These are phyloP conservation scores for Nebria brevicollis DNA, from an alignment of 2,888 invertebrate genomes.

Conservation along the genomic window DNA sequence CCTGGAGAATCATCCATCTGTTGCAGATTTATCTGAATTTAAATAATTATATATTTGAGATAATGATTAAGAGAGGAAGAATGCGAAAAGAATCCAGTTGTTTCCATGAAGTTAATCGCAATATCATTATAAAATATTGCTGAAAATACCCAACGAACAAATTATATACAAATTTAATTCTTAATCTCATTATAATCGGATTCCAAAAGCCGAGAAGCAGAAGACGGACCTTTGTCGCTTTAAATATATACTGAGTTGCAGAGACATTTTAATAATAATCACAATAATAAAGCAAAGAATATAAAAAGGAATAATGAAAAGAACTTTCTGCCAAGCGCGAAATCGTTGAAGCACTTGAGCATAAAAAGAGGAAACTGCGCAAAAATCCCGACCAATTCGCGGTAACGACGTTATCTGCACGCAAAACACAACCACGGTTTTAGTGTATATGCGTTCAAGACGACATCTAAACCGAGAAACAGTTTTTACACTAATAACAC, in stretches of 20 bases:
- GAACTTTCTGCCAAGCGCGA: not conserved
- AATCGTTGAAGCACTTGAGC: not conserved
- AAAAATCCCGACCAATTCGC: not conserved
- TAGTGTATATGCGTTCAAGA: no score
- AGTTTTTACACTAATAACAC: no score
- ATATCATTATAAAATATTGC: no score
- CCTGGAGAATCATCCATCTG: no score
- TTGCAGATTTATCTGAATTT: no score
- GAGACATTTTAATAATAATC: not conserved
- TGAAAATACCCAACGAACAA: not conserved
- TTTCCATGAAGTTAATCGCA: no score
- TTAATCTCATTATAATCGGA: conserved; percentile 1
- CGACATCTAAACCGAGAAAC: no score
- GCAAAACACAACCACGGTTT: not conserved
- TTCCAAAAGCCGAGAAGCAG: not conserved
- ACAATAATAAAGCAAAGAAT: not conserved
- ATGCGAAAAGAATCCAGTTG: not conserved
- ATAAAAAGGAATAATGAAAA: not conserved
- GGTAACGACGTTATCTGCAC: not conserved
- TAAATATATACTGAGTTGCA: not conserved
- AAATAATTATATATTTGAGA: not conserved
- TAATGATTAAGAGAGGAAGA: not conserved
- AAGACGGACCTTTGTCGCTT: not conserved
- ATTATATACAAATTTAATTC: not conserved
- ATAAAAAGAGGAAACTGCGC: not conserved